Evolutionary conservation across 1,140 invertebrate species (phyloP), one percentile per base, ranked within the genome.

Genomic region (Sitophilus oryzae): DNA sequence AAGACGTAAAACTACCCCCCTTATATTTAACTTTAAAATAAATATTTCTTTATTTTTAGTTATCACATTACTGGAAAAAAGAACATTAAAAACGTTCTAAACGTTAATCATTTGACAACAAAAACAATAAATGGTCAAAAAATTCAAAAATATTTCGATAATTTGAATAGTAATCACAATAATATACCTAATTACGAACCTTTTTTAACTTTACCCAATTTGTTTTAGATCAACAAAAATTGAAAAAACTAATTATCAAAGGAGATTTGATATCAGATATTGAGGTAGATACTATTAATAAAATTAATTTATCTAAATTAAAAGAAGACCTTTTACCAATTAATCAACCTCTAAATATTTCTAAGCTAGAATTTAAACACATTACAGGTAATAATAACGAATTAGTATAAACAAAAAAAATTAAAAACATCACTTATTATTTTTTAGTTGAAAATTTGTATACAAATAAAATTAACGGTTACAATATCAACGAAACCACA

Each of bases 21-120:
- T n/a, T n/a, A n/a, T 30, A 30, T 6, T 6, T 30, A 30, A 30
- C 11, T 5, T 5, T 30, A 30, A 6, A 30, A 30, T 30, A n/a
- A n/a, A n/a, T n/a, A n/a, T n/a, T n/a, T n/a, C n/a, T n/a, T n/a
- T 30, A 30, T 30, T 30, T 58, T 43, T 35, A 66, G 61, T 19
- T 66, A 58, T 35, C 35, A 36, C 14, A 60, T 69, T n/a, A 53
- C 40, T 22, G 67, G 67, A 20, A 52, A 54, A 34, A 69, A 68
- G 54, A 52, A 40, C 22, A 66, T 65, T 35, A 41, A 30, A 14
- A 56, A 48, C 16, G 59, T 15, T 3, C 19, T 69, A 10, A 59
- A 47, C 52, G 49, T 63, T n/a, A 59, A 62, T 2, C 41, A 54
- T 18, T 56, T 66, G 22, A 43, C 56, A 49, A 54, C 58, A 16